A percentile compares a stretch with the other conserved stretches of the same genome.
phyloP scores from a whole-genome alignment of 1,140 invertebrate genomes.

The Apocrypta bakeri region DNA sequence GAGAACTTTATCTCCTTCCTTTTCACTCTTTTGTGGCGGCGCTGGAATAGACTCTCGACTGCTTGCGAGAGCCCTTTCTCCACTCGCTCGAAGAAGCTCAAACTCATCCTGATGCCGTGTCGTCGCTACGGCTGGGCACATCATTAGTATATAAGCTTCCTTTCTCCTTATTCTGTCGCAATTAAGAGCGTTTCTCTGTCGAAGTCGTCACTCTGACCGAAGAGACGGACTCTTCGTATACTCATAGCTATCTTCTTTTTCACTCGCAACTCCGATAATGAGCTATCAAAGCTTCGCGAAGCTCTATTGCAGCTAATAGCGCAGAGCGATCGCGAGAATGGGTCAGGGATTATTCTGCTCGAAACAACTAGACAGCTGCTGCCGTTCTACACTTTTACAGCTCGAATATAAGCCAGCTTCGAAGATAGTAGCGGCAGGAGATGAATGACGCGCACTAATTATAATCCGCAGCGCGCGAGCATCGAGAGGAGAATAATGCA shows the following conservation, averaged over 20 bases:
- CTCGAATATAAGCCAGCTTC: not conserved
- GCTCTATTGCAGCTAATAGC: not conserved
- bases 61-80: not conserved
- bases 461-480: too few relatives aligned
- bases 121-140: not conserved
- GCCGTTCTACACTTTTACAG: not conserved
- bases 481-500: too few relatives aligned
- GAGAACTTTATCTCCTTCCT: constrained; percentile 8
- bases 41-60: too few relatives aligned
- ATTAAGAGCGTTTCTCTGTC: constrained; percentile 8
- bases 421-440: too few relatives aligned
- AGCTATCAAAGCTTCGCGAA: not conserved
- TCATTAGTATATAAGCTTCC: not conserved
- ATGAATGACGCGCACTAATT: too few relatives aligned
- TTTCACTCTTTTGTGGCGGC: constrained; percentile 5
- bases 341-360: not conserved
- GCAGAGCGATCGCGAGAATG: not conserved
- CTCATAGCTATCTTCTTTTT: too few relatives aligned
- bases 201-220: not conserved
- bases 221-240: not conserved
- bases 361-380: too few relatives aligned
- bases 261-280: not conserved
- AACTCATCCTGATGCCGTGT: not conserved
- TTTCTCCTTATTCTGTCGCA: not conserved
- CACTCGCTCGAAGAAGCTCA: not conserved